Base-by-base conservation (phyloP, 2,888 invertebrate genomes). In the Ellobium chinense region DNA sequence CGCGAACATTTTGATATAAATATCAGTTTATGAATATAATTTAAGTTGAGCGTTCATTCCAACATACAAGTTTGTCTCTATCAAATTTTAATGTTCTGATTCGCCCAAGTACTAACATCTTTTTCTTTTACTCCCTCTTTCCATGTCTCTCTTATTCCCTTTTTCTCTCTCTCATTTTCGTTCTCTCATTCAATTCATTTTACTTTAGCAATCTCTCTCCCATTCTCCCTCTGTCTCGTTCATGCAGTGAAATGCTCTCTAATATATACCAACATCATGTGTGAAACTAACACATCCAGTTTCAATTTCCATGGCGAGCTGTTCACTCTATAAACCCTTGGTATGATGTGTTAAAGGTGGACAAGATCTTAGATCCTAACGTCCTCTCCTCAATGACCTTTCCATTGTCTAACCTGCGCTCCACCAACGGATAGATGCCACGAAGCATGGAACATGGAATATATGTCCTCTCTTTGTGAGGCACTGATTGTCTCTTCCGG, bases 381-480 rank as follows among this genome's bases (percentile, higher is more conserved):
- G 34, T 76, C n/a, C 76, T 73, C 37, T 77, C 77, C 46, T 80
- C 73, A 7, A 82, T 31, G 37, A 65, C 54, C 3, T 7, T 46
- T 5, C 72, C 79, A 12, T 39, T 66, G 3, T 73, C 37, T 37
- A 68, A 18, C 3, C 62, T 76, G 21, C 77, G 54, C 39, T 63
- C 62, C 27, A 82, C 82, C 21, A 77, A 73, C 9, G 82, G 82
- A 54, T 82, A 82, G 9, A 82, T 63, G 9, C 69, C 69, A 24
- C 73, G 68, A 58, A 82, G 69, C 65, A 62, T 66, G 36, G 70
- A 68, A 37, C 82, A 82, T 1, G 82, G 82, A 0, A 80, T 54
- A 58, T 39, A n/a, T 21, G 58, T 65, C 7, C 82, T 62, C 24
- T 82, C 63, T 4, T 80, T 70, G 1, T 24, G 36, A 0, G 80